Percentiles rank a stretch among this genome's conserved stretches.
phyloP scores from a whole-genome alignment of 2,797 vertebrate species.

The Schizopygopsis pylzovi region DNA sequence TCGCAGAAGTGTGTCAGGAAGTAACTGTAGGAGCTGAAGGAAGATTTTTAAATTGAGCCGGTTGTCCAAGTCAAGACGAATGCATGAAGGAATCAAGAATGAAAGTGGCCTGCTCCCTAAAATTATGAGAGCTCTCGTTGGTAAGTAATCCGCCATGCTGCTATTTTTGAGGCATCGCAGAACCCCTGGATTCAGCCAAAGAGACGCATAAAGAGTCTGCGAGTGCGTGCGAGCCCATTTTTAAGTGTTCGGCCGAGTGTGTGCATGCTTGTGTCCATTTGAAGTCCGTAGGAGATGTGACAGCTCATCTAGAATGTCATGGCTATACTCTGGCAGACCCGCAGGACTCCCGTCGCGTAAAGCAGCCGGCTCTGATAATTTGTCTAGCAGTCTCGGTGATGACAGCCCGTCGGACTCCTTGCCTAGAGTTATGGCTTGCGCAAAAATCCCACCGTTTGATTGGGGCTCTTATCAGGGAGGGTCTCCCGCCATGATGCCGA shows the following conservation, averaged over 20 bases:
- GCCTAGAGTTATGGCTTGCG: constrained; percentile 59
- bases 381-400: constrained; percentile 72
- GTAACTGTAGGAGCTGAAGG: constrained; percentile 37
- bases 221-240: constrained; percentile 12
- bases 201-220: constrained; percentile 32
- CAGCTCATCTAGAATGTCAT: constrained; percentile 75
- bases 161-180: constrained; percentile 51
- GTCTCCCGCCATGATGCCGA: constrained; percentile 58
- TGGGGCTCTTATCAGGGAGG: constrained; percentile 65
- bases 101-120: constrained; percentile 8
- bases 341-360: constrained; percentile 63
- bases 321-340: constrained; percentile 70
- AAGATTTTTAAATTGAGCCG: constrained; percentile 35
- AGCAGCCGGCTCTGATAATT: constrained; percentile 72
- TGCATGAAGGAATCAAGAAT: constrained; percentile 21
- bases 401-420: constrained; percentile 69
- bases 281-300: constrained; percentile 73
- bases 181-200: constrained; percentile 45
- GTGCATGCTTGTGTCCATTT: constrained; percentile 62
- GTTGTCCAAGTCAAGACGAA: constrained; percentile 46
- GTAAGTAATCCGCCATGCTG: constrained; percentile 48
- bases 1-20: constrained; percentile 41
- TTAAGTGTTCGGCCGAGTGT: constrained; percentile 17
- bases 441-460: constrained; percentile 64
- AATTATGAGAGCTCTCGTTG: constrained; percentile 37